Evolutionary conservation across 2,888 invertebrate species (phyloP).

Genomic region (Callosobruchus maculatus): DNA sequence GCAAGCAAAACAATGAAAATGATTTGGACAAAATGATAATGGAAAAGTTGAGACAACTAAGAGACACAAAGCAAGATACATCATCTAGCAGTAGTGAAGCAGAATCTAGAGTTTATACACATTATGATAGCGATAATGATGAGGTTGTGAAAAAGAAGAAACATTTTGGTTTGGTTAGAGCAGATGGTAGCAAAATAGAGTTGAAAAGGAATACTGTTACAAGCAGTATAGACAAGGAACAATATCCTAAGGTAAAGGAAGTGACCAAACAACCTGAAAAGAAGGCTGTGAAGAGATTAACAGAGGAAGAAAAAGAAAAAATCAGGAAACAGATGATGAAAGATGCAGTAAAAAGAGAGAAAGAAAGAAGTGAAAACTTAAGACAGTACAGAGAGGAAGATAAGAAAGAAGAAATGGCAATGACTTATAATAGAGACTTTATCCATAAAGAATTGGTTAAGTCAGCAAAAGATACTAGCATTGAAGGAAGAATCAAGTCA

Average conservation of each 20-base stretch:
- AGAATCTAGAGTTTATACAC: slow-evolving; percentile 16
- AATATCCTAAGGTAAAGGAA: slow-evolving; percentile 15
- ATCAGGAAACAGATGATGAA: slow-evolving; percentile 77
- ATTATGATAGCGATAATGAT: slow-evolving; percentile 30
- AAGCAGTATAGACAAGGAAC: slow-evolving; percentile 5
- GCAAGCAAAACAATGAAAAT: slow-evolving; percentile 4
- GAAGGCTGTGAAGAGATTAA: slow-evolving; percentile 44
- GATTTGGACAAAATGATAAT: slow-evolving; percentile 20
- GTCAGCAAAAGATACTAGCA: slow-evolving; percentile 64
- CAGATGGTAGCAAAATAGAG: slow-evolving; percentile 44
- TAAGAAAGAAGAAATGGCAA: slow-evolving; percentile 47
- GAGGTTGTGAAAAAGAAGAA: slow-evolving; percentile 37
- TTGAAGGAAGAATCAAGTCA: slow-evolving; percentile 81
- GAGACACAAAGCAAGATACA: slow-evolving; percentile 17
- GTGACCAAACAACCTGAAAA: slow-evolving; percentile 16
- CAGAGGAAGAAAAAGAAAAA: slow-evolving; percentile 66
- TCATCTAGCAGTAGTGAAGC: slow-evolving; percentile 15
- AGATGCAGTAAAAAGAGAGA: slow-evolving; percentile 70
- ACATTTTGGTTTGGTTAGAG: slow-evolving; percentile 45
- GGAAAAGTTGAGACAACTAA: slow-evolving; percentile 21
- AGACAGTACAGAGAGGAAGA: slow-evolving; percentile 61
- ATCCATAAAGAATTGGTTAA: slow-evolving; percentile 61
- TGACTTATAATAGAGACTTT: slow-evolving; percentile 54
- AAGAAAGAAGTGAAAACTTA: slow-evolving; percentile 62
- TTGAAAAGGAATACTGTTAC: slow-evolving; percentile 22